These are phyloP conservation scores for Yponomeuta plumbellus DNA, from an alignment of 2,888 invertebrate species.

Conservation along the genomic window DNA sequence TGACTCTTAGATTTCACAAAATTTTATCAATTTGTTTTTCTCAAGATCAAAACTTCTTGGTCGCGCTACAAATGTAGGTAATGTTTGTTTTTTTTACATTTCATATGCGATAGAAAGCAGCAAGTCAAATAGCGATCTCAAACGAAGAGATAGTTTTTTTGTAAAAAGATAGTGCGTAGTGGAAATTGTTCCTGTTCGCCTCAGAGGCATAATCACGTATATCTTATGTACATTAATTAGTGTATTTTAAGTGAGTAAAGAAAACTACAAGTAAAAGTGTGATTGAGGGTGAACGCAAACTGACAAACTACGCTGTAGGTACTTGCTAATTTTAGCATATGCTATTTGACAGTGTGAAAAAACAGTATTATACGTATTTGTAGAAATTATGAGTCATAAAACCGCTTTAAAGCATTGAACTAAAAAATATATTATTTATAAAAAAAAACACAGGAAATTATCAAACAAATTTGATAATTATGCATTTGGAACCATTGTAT, in stretches of 20 bases:
- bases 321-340: too few species aligned
- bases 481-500: too few species aligned
- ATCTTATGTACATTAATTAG: constrained; percentile 54
- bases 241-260: constrained; percentile 31
- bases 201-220: constrained; percentile 68
- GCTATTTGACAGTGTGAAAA: too few species aligned
- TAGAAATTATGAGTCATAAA: too few species aligned
- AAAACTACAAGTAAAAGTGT: neutral
- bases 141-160: constrained; percentile 1
- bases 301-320: neutral
- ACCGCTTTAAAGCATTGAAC: too few species aligned
- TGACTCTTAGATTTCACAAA: too few species aligned
- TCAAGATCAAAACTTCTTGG: too few species aligned
- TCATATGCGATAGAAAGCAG: constrained; percentile 67
- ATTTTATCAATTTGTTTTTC: too few species aligned
- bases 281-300: neutral
- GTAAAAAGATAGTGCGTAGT: constrained; percentile 58
- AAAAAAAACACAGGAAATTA: too few species aligned
- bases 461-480: too few species aligned
- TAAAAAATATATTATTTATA: too few species aligned
- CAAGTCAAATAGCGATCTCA: constrained; percentile 8
- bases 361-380: too few species aligned
- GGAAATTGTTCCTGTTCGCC: constrained; percentile 74
- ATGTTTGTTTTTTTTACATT: constrained; percentile 32
- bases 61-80: neutral